Conservation (phyloP, 1,140 invertebrate genomes). For the Frieseomelitta varia region DNA sequence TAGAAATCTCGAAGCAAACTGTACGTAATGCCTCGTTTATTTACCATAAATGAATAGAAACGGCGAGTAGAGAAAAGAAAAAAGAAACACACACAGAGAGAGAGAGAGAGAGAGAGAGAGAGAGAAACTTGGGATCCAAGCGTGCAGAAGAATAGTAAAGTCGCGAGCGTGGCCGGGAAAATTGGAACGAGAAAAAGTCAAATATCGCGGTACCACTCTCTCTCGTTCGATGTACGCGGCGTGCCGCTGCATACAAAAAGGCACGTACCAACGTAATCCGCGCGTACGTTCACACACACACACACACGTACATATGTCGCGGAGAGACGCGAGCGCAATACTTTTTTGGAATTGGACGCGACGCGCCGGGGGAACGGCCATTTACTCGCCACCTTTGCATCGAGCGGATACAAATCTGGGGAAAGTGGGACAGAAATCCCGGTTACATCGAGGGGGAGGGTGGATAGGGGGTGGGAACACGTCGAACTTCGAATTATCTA, state of each 20-base stretch:
- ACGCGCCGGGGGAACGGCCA: constrained; percentile 32
- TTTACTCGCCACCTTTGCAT: constrained; percentile 38
- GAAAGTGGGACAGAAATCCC: constrained; percentile 49
- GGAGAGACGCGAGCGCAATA: not conserved
- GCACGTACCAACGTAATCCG: constrained; percentile 67
- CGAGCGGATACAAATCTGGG: constrained; percentile 37
- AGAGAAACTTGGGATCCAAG: not conserved
- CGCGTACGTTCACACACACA: not conserved
- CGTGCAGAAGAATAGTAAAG: constrained; percentile 54
- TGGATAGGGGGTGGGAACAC: too few relatives aligned
- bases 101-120: too few relatives aligned
- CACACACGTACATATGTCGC: not conserved
- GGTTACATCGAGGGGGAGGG: not conserved
- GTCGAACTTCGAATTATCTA: constrained; percentile 33
- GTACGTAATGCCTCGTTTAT: not conserved
- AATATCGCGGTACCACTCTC: constrained; percentile 45
- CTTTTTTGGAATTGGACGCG: constrained; percentile 49
- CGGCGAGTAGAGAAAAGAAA: not conserved
- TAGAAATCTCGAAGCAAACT: not conserved
- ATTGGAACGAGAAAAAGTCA: constrained; percentile 32
- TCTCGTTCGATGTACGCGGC: constrained; percentile 32
- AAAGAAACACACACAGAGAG: too few relatives aligned
- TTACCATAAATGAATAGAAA: constrained; percentile 39
- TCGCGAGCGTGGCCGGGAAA: not conserved
- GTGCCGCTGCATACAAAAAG: constrained; percentile 72